Base-by-base conservation (phyloP, 2,888 invertebrate species). In the Furcula furcula region DNA sequence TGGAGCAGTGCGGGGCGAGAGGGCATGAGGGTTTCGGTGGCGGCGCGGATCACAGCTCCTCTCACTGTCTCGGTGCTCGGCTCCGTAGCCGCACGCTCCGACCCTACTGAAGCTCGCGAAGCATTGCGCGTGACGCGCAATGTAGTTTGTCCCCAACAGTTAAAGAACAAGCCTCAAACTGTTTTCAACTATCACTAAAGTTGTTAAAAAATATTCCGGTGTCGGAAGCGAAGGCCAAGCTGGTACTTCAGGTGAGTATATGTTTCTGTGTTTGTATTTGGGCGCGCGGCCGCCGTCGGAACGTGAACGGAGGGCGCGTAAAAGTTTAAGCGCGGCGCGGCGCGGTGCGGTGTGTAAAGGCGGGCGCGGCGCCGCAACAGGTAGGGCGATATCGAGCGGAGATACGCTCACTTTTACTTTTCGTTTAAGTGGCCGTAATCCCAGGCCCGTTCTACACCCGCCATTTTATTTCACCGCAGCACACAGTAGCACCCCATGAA, bases 281-380 rank as follows among this genome's bases (percentile, higher is more conserved):
- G 40, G 42, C 43, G 38, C 31, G 37, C 40, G 31, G 12, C 40
- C 29, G 38, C 31, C 40, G 52, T 34, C 45, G 39, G 40, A 46
- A 47, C 58, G 55, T 49, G 37, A 55, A 59, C 46, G 58, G 49
- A 61, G 61, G 56, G 66, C 76, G 76, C 69, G 71, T 69, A 74
- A 80, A 80, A 83, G 70, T 80, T 83, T 79, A 56, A 59, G 63
- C 47, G 46, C 42, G 46, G 53, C 48, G 45, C 42, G 46, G 53
- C 48, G 42, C 36, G 46, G 53, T 47, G 42, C 36, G 41, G 52
- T 50, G 50, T 53, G 45, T 52, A 49, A 28, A 61, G 61, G 59
- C 64, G 56, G 63, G 66, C 67, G 71, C 71, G 75, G 65, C 69
- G 70, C 62, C 74, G 80, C 82, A 82, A 82, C 81, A 81, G 80